Base-by-base conservation (phyloP, 1,140 invertebrate species). In the Cotesia chilonis region DNA sequence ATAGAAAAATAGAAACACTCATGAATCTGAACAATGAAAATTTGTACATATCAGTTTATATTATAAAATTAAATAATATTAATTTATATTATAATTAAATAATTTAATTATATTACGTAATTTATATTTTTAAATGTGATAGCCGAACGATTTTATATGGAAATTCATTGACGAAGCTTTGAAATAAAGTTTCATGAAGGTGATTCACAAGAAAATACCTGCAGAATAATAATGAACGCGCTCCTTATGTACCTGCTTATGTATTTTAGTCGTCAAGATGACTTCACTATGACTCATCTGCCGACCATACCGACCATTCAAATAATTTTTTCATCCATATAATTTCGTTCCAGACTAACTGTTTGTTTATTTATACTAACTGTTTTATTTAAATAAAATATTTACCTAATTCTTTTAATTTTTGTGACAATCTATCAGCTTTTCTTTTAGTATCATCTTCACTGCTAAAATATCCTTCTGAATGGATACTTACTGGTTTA, bases 401-500 rank as follows among this genome's bases (percentile, higher is more conserved):
- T 3, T 47, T 77, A 83, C 81, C 80, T 70, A 83, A 70, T 68
- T 80, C 77, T 69, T 80, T 81, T 7, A 83, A 60, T 74, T 81
- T 83, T 66, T 78, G 77, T 52, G 81, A 80, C 35, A 83, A 69
- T 59, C 76, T 72, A 71, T 83, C 81, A 61, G 75, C 77, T 68
- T 83, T 83, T 68, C 82, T 75, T 72, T 82, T 84, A 20, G 78
- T 81, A 63, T 86, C 88, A 77, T 91, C 90, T 78, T 91, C 91
- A 4, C 90, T 91, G 9, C 90, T 92, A 80, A 91, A 91, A 75
- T 92, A 92, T 9, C 91, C 91, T 80, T 92, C 91, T 1, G 90
- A 92, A 81, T 92, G 90, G 78, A 90, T 91, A 69, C 89, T 90
- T 77, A 88, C 87, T 54, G 89, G 87, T 78, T 91, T 91, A 55